Evolutionary conservation across 2,113 vertebrate species (phyloP), one percentile per base, ranked within the genome.

Genomic region (Rissa tridactyla): DNA sequence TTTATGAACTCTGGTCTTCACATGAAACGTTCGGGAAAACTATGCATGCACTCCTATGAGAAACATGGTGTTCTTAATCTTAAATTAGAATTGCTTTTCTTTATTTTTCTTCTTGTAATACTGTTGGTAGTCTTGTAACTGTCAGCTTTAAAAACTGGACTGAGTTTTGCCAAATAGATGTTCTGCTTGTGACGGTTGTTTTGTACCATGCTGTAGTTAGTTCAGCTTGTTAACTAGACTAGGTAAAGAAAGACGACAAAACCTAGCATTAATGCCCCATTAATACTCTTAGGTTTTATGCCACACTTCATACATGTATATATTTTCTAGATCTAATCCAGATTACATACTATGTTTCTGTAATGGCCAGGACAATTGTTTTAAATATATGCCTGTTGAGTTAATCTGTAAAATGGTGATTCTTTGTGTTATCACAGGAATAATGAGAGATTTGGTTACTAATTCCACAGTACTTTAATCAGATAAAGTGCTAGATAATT

Each of bases 381-480:
- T 36, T 5, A 80, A 62, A 61, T 88, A 40, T 18, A 15, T 52
- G 54, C 20, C 62, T 61, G 7, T 76, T 32, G 36, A 78, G 51
- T 86, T 71, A 81, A 81, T 62, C 36, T 76, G 23, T 72, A 65
- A 96, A 82, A 82, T 86, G 51, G 42, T 65, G 44, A 86, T 87
- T 84, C 61, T 86, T 90, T 84, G 54, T 70, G 40, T 64, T 94
- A 32, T 58, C 32, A 16, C 12, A 68, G 81, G 77, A 94, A 62
- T 92, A 90, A 94, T 38, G 64, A 90, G 61, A 91, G 68, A 86
- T 86, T 76, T 86, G 92, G 18, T 94, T 95, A 82, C 68, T 96
- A 94, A 87, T 94, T 90, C 91, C 55, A 49, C 66, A 64, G 79
- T 64, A 49, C 25, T 95, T 94, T 87, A 93, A 94, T 96, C 90